phyloP scores from a whole-genome alignment of 2,113 vertebrate genomes.

The Cebus imitator region DNA sequence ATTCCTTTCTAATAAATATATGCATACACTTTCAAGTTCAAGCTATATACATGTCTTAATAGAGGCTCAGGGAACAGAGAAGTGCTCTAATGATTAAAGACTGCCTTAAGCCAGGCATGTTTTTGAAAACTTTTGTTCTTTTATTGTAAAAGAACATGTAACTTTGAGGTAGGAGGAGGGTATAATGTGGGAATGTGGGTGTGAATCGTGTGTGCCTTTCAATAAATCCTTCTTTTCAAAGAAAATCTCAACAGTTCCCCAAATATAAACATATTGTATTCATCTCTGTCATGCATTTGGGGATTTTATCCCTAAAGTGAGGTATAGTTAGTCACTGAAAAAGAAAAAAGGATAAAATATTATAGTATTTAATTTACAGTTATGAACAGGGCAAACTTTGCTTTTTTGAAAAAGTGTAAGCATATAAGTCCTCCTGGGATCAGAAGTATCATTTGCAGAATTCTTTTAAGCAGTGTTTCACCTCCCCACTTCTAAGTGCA shows the following conservation, averaged over 20 bases:
- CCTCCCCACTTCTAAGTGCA: slow-evolving; percentile 82
- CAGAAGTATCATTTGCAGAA: slow-evolving; percentile 84
- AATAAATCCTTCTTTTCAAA: slow-evolving; percentile 72
- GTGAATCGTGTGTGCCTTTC: slow-evolving; percentile 64
- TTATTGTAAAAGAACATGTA: neutral
- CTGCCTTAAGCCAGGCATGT: slow-evolving; percentile 34
- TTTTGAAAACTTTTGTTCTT: neutral
- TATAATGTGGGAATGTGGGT: neutral
- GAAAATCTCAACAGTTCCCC: slow-evolving; percentile 32
- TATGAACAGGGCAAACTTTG: slow-evolving; percentile 75
- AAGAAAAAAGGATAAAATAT: slow-evolving; percentile 47
- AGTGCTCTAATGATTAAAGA: neutral
- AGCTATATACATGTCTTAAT: slow-evolving; percentile 42
- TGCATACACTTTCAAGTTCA: neutral
- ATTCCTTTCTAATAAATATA: slow-evolving; percentile 56
- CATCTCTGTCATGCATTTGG: slow-evolving; percentile 51
- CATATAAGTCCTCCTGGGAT: slow-evolving; percentile 82
- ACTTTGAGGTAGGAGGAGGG: neutral
- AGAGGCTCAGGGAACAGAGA: slow-evolving; percentile 52
- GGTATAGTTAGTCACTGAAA: slow-evolving; percentile 62
- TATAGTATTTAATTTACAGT: slow-evolving; percentile 80
- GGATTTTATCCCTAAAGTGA: slow-evolving; percentile 71
- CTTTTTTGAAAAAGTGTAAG: slow-evolving; percentile 65
- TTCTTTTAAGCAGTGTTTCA: slow-evolving; percentile 82
- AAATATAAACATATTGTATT: slow-evolving; percentile 63